Percentiles rank a stretch among this genome's conserved stretches.
phyloP scores from a whole-genome alignment of 1,140 invertebrate genomes.

The Periplaneta americana region DNA sequence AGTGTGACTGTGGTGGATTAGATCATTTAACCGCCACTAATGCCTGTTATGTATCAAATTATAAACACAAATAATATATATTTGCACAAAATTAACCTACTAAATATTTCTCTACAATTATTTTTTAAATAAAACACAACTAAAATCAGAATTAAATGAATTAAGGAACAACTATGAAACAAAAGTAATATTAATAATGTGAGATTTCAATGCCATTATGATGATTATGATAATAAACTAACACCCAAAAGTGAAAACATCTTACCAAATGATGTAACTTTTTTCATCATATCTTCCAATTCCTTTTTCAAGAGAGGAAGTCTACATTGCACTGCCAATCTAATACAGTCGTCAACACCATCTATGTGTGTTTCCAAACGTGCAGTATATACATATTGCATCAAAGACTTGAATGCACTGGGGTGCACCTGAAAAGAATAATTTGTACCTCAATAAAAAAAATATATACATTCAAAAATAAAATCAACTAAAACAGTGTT shows the following conservation, averaged over 20 bases:
- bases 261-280: slow-evolving; percentile 40
- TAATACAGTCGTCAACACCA: slow-evolving; percentile 36
- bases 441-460: neutral
- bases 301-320: slow-evolving; percentile 32
- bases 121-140: too few relatives aligned
- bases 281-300: slow-evolving; percentile 36
- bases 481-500: neutral
- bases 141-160: too few relatives aligned
- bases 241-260: neutral
- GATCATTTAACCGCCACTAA: too few relatives aligned
- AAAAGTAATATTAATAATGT: too few relatives aligned
- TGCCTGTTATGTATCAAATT: too few relatives aligned
- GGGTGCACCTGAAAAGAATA: slow-evolving; percentile 34
- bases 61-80: too few relatives aligned
- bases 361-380: slow-evolving; percentile 36
- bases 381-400: slow-evolving; percentile 44
- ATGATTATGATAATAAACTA: too few relatives aligned
- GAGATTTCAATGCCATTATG: too few relatives aligned
- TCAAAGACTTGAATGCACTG: slow-evolving; percentile 36
- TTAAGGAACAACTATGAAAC: too few relatives aligned
- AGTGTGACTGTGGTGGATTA: too few relatives aligned
- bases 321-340: slow-evolving; percentile 41
- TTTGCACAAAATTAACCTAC: too few relatives aligned
- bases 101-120: too few relatives aligned
- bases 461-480: neutral